Evolutionary conservation across 2,113 vertebrate species (phyloP).

Genomic region (Lathamus discolor): DNA sequence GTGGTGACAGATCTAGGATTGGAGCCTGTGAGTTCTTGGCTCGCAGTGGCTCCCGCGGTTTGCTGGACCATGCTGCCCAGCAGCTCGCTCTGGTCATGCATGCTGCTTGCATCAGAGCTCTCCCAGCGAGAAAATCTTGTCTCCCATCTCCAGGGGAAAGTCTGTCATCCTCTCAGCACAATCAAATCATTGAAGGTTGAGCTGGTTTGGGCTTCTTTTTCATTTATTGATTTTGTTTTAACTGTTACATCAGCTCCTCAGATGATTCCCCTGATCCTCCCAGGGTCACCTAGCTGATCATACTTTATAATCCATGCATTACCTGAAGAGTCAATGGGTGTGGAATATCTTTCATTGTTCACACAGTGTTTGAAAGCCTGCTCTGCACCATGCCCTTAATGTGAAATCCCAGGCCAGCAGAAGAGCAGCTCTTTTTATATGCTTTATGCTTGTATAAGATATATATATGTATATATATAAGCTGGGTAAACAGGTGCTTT

Average conservation of each 20-base stretch:
- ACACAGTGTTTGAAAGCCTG: neutral
- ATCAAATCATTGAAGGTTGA: neutral
- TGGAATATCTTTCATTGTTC: neutral
- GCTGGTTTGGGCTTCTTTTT: neutral
- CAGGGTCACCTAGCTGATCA: neutral
- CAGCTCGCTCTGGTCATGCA: neutral
- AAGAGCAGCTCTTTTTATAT: neutral
- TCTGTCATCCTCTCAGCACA: neutral
- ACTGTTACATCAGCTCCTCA: neutral
- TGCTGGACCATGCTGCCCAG: neutral
- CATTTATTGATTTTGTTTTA: neutral
- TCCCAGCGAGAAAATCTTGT: conserved; percentile 14
- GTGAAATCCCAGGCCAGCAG: neutral
- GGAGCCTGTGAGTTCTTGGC: conserved; percentile 1
- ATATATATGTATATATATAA: neutral
- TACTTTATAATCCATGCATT: neutral
- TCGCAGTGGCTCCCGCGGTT: neutral
- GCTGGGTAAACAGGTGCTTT: conserved; percentile 6
- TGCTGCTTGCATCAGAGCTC: neutral
- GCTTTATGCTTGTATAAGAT: neutral
- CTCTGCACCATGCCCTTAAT: neutral
- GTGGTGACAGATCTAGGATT: conserved; percentile 11
- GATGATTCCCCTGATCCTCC: neutral
- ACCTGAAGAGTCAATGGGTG: neutral
- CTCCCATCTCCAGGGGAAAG: neutral